Base-by-base conservation (phyloP, 2,113 vertebrate species). In the Chionis minor region DNA sequence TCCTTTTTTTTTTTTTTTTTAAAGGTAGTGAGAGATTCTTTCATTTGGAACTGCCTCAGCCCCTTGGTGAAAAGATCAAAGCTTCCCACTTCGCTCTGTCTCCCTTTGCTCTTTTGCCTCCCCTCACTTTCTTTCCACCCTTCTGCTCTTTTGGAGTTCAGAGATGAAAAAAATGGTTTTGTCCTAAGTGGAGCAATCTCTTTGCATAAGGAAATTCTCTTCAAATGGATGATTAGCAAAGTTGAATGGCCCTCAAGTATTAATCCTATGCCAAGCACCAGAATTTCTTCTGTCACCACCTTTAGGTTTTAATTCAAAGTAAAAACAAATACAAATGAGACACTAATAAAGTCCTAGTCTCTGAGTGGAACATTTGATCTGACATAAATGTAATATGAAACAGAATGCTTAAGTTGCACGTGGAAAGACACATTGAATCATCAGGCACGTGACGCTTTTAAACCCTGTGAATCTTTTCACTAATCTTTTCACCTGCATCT, bases 201-300 rank as follows among this genome's bases (percentile, higher is more conserved):
- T 93, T 96, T 88, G 52, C 74, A 65, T 82, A 96, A 92, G 62
- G 66, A 95, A 92, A 83, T 77, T 92, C 40, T 85, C 74, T 92
- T 95, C 71, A 93, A 92, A 94, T 54, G 66, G 79, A 69, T 80
- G 92, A 93, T 90, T 94, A 94, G 67, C 40, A 73, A 95, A 93
- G 55, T 2, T 81, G 78, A 95, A 95, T 82, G 49, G 26, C 63
- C 61, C 42, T 92, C 79, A 80, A 83, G 59, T 90, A 92, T 80
- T 92, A 96, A 90, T 92, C 66, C 40, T 70, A 55, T 45, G 55
- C 85, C 79, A 83, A 92, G 79, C 74, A 92, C 81, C 49, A 90
- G 63, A 96, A 92, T 77, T 88, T 83, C 45, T 96, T 90, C 93
- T 93, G 87, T 94, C 92, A 96, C 54, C 81, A 93, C 85, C 85